Conservation (phyloP, 2,113 vertebrate genomes). For the Pseudorhombus dupliciocellatus region DNA sequence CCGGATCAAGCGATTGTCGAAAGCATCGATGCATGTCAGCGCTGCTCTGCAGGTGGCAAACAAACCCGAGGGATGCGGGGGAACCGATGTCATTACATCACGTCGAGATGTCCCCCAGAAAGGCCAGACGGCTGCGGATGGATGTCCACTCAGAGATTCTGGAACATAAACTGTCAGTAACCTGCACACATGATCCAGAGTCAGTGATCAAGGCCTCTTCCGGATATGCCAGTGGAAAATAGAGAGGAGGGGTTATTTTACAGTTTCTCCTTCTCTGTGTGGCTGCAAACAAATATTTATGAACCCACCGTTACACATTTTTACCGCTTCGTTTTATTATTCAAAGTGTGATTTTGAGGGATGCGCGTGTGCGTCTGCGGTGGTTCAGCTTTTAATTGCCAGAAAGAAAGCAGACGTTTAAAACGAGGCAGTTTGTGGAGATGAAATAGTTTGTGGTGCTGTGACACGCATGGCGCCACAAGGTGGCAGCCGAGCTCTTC, state of each 20-base stretch:
- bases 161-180: neutral
- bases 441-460: constrained; percentile 16
- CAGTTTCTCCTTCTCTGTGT: neutral
- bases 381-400: neutral
- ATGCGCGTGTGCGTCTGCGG: no score
- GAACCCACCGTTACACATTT: neutral
- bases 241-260: constrained; percentile 3
- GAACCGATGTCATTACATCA: neutral
- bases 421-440: constrained; percentile 4
- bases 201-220: constrained; percentile 10
- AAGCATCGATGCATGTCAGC: constrained; percentile 76
- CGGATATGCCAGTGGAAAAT: constrained; percentile 4
- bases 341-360: neutral
- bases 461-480: constrained; percentile 40
- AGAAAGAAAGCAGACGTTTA: constrained; percentile 1
- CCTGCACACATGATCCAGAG: neutral
- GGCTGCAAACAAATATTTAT: neutral
- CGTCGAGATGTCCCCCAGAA: neutral
- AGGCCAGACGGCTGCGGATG: neutral
- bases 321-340: neutral
- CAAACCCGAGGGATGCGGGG: neutral
- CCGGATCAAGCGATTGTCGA: constrained; percentile 75
- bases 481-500: constrained; percentile 63
- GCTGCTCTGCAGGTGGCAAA: constrained; percentile 14
- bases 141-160: neutral